These are phyloP conservation scores for Cossypha niveicapilla DNA, from an alignment of 2,797 vertebrate genomes.

Conservation along the genomic window DNA sequence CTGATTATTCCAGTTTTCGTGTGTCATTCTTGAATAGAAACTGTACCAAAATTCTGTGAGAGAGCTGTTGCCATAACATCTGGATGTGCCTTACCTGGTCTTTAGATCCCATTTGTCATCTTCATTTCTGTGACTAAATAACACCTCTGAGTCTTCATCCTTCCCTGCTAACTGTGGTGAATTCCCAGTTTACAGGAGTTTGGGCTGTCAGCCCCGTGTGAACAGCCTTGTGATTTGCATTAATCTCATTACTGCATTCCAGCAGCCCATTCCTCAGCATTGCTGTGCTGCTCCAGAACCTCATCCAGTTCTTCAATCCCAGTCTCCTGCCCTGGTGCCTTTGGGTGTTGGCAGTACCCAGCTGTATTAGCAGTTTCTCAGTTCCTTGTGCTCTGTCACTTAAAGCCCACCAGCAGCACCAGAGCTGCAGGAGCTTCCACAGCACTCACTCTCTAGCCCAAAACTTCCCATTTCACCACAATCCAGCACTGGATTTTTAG, in stretches of 20 bases:
- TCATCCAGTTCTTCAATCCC: not conserved
- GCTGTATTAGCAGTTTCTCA: not conserved
- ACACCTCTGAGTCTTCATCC: not conserved
- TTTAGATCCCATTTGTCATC: not conserved
- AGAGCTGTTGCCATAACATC: not conserved
- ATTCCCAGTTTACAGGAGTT: not conserved
- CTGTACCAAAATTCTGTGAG: not conserved
- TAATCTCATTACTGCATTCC: constrained; percentile 28
- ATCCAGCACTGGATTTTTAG: not conserved
- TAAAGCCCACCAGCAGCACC: not conserved
- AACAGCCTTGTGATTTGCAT: constrained; percentile 5
- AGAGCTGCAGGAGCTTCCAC: not conserved
- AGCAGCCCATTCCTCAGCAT: not conserved
- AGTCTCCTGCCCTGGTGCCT: not conserved
- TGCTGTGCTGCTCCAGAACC: not conserved
- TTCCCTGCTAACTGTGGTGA: not conserved
- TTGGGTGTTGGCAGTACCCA: not conserved
- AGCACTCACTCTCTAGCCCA: not conserved
- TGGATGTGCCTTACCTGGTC: not conserved
- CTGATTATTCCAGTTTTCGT: not conserved
- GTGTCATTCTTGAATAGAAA: not conserved
- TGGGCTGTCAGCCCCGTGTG: not conserved
- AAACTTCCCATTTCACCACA: not conserved
- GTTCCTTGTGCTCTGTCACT: not conserved
- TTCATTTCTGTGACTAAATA: not conserved